A percentile compares a stretch with the other conserved stretches of the same genome.
Conservation (phyloP, 1,140 invertebrate genomes). For the Bombus picipes region DNA sequence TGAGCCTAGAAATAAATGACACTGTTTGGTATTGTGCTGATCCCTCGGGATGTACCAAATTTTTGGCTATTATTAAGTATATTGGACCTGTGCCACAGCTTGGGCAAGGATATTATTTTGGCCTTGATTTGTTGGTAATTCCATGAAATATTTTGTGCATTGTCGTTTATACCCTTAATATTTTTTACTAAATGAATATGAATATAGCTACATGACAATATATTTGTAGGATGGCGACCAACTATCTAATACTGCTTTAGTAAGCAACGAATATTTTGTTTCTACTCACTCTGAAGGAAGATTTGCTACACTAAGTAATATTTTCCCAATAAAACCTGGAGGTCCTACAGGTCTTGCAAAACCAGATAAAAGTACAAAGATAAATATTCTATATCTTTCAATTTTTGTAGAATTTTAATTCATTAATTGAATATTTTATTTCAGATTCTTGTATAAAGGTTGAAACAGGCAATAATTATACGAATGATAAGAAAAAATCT, state of each 20-base stretch:
- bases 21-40: conserved; percentile 69
- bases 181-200: not conserved
- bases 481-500: conserved; percentile 63
- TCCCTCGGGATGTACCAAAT: conserved; percentile 50
- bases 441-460: conserved; percentile 49
- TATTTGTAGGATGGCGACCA: conserved; percentile 64
- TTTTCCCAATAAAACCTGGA: conserved; percentile 65
- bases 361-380: conserved; percentile 71
- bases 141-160: conserved; percentile 12
- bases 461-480: conserved; percentile 48
- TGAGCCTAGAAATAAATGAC: conserved; percentile 73
- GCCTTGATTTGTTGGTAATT: conserved; percentile 84
- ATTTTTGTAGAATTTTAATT: conserved; percentile 16
- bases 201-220: not conserved
- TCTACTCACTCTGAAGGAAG: conserved; percentile 60
- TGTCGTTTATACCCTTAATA: not conserved
- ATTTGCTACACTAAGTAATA: conserved; percentile 69
- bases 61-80: conserved; percentile 81
- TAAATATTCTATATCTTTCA: conserved; percentile 10
- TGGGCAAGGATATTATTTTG: conserved; percentile 83
- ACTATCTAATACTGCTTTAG: conserved; percentile 46
- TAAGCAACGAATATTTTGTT: conserved; percentile 63
- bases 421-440: conserved; percentile 32
- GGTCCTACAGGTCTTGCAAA: conserved; percentile 60
- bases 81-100: conserved; percentile 83